phyloP scores from a whole-genome alignment of 2,797 vertebrate species.

The Onychomys leucogaster region DNA sequence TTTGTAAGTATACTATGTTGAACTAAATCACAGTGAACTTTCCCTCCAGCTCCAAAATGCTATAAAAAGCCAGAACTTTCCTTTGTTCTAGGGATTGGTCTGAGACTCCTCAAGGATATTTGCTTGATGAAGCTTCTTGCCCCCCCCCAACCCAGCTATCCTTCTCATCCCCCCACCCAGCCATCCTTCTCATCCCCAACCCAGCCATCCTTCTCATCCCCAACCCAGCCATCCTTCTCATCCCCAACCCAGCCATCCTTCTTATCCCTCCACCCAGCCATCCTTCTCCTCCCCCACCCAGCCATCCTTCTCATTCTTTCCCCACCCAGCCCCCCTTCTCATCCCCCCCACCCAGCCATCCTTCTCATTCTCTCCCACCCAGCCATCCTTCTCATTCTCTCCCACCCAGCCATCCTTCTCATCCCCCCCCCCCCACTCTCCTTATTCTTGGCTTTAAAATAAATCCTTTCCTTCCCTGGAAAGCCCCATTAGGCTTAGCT shows the following conservation, averaged over 20 bases:
- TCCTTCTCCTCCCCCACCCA: no score
- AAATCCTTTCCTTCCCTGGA: neutral
- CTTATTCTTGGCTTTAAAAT: neutral
- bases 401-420: neutral
- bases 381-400: no score
- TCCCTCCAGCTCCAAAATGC: neutral
- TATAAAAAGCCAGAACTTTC: neutral
- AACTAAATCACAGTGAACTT: neutral
- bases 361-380: neutral
- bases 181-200: no score
- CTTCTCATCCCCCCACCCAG: neutral
- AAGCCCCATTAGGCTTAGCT: neutral
- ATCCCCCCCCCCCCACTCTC: neutral
- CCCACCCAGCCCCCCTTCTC: neutral
- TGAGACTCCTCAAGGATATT: neutral
- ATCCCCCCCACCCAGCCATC: no score
- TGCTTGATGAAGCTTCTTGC: neutral
- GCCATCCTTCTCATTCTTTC: no score
- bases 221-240: no score
- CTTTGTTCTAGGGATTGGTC: neutral
- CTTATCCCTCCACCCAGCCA: neutral
- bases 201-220: no score
- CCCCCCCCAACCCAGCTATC: neutral
- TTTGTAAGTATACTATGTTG: neutral
- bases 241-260: no score